A percentile compares a stretch with the other conserved stretches of the same genome.
Evolutionary conservation across 35 echinoderm and acorn worm genomes (phyloP).

Genomic region (Eucidaris tribuloides): DNA sequence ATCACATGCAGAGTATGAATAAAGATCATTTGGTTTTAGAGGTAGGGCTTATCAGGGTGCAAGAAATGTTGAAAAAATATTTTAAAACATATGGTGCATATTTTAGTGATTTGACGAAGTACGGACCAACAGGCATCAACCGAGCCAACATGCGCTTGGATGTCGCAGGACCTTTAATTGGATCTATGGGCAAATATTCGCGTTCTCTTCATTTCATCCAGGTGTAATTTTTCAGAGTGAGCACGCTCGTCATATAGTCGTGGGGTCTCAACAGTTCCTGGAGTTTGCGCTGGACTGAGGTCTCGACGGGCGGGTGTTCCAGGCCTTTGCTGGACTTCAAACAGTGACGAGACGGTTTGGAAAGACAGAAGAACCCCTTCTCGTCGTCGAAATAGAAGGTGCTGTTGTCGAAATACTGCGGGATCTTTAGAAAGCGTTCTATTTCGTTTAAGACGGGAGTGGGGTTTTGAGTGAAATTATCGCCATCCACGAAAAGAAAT

Average conservation of each 20-base stretch:
- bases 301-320: background rate
- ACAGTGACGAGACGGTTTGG: conserved; percentile 4
- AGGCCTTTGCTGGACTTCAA: background rate
- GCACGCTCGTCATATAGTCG: background rate
- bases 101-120: too few relatives aligned
- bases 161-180: too few relatives aligned
- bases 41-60: too few relatives aligned
- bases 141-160: too few relatives aligned
- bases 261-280: background rate
- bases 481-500: conserved; percentile 16
- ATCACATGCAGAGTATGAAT: too few relatives aligned
- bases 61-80: too few relatives aligned
- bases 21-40: too few relatives aligned
- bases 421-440: conserved; percentile 1
- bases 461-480: conserved; percentile 21
- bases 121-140: too few relatives aligned
- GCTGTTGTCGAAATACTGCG: conserved; percentile 12
- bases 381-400: conserved; percentile 29
- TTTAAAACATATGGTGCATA: too few relatives aligned
- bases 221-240: conserved; percentile 7
- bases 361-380: conserved; percentile 39
- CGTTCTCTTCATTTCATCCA: too few relatives aligned
- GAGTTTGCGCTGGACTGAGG: background rate
- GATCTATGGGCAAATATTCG: too few relatives aligned
- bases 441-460: background rate